Conservation (phyloP, 2,888 invertebrate genomes). For the Drosophila anomalipes region DNA sequence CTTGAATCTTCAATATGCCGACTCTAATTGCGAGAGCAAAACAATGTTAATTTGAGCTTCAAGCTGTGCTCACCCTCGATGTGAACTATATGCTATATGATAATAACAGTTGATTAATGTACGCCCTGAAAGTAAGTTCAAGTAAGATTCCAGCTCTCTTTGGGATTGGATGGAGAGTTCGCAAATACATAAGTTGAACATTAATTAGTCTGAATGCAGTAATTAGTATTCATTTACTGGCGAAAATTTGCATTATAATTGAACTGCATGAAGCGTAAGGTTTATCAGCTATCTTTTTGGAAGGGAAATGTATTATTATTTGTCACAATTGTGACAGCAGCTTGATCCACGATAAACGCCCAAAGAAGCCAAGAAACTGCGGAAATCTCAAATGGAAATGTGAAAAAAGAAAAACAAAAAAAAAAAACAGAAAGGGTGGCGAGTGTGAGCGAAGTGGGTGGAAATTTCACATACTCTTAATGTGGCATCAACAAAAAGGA, state of each 20-base stretch:
- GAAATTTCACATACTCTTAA: neutral
- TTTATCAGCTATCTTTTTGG: neutral
- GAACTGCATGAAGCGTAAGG: neutral
- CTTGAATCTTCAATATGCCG: neutral
- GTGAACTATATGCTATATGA: neutral
- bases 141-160: neutral
- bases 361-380: slow-evolving; percentile 13
- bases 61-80: no score
- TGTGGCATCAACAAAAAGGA: neutral
- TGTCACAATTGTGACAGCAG: slow-evolving; percentile 11
- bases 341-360: slow-evolving; percentile 2
- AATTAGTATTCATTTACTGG: neutral
- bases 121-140: neutral
- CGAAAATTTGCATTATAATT: neutral
- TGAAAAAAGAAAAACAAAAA: neutral
- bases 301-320: neutral
- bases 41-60: neutral
- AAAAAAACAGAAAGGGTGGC: neutral
- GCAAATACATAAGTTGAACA: neutral
- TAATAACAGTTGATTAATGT: neutral
- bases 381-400: slow-evolving; percentile 7
- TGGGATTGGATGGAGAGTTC: neutral
- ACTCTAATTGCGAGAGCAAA: neutral
- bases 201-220: neutral
- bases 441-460: neutral